These are phyloP conservation scores for Channa argus DNA, from an alignment of 2,113 vertebrate species.

Conservation along the genomic window DNA sequence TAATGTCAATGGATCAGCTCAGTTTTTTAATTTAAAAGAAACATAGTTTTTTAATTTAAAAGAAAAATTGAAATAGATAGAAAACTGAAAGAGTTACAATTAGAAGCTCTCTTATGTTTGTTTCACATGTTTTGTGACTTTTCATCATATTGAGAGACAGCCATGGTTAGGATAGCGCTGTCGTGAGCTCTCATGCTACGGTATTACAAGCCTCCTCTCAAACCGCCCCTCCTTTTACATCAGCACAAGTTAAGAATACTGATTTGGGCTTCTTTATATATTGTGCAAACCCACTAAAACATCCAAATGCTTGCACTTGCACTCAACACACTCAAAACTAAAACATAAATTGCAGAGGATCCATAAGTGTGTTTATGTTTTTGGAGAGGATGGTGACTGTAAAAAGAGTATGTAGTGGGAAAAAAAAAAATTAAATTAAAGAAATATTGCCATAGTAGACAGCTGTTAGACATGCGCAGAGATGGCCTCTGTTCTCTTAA, in stretches of 20 bases:
- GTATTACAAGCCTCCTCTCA: conserved; percentile 44
- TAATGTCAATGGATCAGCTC: conserved; percentile 1
- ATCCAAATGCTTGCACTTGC: conserved; percentile 51
- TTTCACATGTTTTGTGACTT: conserved; percentile 48
- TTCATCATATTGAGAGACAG: conserved; percentile 59
- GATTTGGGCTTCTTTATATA: conserved; percentile 48
- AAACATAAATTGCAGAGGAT: conserved; percentile 69
- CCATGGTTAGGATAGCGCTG: conserved; percentile 48
- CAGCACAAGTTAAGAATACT: conserved; percentile 46
- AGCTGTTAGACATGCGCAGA: conserved; percentile 75
- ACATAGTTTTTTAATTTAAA: conserved; percentile 26
- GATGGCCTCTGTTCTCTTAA: conserved; percentile 73
- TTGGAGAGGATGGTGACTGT: conserved; percentile 77
- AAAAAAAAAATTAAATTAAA: conserved; percentile 49
- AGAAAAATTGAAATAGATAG: conserved; percentile 14
- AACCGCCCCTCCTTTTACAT: conserved; percentile 56
- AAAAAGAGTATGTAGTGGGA: conserved; percentile 71
- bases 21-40: conserved; percentile 27
- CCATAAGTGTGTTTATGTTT: conserved; percentile 74
- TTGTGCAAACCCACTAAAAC: conserved; percentile 40
- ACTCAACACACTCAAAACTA: conserved; percentile 35
- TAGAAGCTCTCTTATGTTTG: conserved; percentile 43
- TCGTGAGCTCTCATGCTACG: conserved; percentile 41
- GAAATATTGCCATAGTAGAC: conserved; percentile 79
- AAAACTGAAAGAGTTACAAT: conserved; percentile 44